Conservation (phyloP, 2,113 vertebrate genomes). For the Hemiscyllium ocellatum region DNA sequence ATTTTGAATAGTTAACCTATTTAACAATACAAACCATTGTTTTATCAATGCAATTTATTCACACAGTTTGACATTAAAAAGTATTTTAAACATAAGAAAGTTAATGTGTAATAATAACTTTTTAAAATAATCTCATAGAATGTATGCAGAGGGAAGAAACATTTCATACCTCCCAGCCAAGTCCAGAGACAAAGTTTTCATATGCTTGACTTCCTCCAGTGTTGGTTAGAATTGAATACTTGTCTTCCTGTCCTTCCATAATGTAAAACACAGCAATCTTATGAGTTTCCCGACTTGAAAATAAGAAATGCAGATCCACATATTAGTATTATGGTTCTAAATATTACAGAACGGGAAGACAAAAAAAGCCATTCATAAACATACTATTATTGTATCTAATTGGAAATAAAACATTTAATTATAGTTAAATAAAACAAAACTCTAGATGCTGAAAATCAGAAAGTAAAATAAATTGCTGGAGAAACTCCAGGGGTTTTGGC, state of each 20-base stretch:
- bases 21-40: background rate
- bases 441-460: no score
- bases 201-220: slow-evolving; percentile 83
- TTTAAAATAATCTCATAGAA: background rate
- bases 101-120: background rate
- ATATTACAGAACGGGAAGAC: background rate
- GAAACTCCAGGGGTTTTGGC: no score
- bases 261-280: slow-evolving; percentile 98
- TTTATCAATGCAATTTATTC: background rate
- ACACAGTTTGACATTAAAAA: background rate
- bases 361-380: background rate
- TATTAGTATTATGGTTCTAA: background rate
- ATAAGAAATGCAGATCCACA: background rate
- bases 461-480: no score
- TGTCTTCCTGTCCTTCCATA: slow-evolving; percentile 93
- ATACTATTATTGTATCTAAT: background rate
- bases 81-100: background rate
- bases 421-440: no score
- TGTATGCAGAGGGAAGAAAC: background rate
- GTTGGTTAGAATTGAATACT: slow-evolving; percentile 93
- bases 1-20: background rate
- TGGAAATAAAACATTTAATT: background rate
- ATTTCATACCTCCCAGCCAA: slow-evolving; percentile 90
- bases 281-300: slow-evolving; percentile 85
- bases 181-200: slow-evolving; percentile 92